Conservation (phyloP, 2,113 vertebrate species). For the Lonchura striata region DNA sequence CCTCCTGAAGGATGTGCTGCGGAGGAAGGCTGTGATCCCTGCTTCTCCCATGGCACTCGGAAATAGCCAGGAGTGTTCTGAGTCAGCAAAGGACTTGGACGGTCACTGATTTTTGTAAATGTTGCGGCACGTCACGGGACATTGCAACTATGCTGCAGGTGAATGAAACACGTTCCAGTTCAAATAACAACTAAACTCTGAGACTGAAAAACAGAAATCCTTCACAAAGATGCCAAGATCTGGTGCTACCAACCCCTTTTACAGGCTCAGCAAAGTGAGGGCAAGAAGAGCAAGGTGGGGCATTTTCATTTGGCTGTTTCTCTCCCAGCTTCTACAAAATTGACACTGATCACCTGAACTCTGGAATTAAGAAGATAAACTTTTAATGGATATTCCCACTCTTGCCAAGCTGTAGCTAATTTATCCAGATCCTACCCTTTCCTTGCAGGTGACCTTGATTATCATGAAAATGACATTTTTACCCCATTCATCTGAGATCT, state of each 20-base stretch:
- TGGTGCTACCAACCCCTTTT: neutral
- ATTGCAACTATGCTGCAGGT: accelerated
- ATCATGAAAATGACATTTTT: neutral
- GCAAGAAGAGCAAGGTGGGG: neutral
- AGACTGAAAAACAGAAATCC: neutral
- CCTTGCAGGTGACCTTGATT: neutral
- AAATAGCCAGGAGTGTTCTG: neutral
- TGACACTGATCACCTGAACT: neutral
- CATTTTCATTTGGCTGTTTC: neutral
- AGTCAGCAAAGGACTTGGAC: neutral
- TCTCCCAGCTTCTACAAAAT: neutral
- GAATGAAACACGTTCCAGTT: neutral
- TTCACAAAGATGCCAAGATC: neutral
- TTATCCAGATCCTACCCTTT: neutral
- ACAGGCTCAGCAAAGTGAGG: neutral
- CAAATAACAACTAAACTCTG: neutral
- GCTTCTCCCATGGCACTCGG: neutral
- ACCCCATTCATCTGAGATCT: neutral
- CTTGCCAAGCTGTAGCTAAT: neutral
- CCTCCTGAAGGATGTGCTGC: neutral
- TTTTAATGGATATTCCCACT: neutral
- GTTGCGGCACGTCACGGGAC: neutral
- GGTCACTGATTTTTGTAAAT: neutral
- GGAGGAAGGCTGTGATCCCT: neutral
- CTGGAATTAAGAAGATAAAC: neutral